These are phyloP conservation scores for Alcedo atthis DNA, from an alignment of 2,797 vertebrate species.

Conservation along the genomic window DNA sequence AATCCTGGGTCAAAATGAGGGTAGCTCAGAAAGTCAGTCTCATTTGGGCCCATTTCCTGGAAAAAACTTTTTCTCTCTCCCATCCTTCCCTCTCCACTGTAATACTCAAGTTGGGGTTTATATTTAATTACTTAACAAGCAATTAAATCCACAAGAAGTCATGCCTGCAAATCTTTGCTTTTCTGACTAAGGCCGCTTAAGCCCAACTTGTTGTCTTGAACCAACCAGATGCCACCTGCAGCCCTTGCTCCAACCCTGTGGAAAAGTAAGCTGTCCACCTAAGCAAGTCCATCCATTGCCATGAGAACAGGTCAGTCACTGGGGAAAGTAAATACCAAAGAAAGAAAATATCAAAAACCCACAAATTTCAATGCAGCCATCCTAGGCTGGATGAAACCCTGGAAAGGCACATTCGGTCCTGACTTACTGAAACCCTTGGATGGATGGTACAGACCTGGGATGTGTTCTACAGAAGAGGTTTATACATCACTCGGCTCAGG, in stretches of 20 bases:
- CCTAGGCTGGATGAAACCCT: background rate
- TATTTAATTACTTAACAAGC: background rate
- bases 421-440: background rate
- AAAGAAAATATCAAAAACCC: background rate
- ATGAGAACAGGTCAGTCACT: accelerated
- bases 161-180: accelerated
- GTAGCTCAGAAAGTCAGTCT: background rate
- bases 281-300: background rate
- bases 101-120: background rate
- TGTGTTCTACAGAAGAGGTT: background rate
- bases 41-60: accelerated
- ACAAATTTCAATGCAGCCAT: background rate
- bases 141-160: background rate
- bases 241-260: background rate
- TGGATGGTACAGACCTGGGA: accelerated
- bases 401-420: background rate
- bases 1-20: background rate
- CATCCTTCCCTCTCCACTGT: accelerated
- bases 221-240: background rate
- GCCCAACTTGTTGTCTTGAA: background rate
- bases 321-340: background rate
- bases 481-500: background rate
- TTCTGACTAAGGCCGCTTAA: background rate
- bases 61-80: background rate
- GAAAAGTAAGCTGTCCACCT: background rate